These are phyloP conservation scores for Montipora cactus DNA, from an alignment of 64 coral and sea anemone genomes.

Conservation along the genomic window DNA sequence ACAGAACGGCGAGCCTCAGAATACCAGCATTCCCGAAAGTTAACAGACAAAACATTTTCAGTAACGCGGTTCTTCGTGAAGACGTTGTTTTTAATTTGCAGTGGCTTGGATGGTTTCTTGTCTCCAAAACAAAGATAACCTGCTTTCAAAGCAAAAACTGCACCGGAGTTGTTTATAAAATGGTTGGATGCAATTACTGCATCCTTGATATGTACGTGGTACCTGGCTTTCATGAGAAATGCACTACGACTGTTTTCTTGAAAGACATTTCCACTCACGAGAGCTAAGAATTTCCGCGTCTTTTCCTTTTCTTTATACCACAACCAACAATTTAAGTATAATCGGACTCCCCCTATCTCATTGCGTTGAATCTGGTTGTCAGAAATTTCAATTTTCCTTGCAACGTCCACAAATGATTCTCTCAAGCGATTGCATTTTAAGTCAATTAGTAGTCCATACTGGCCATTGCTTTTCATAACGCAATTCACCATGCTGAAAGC, in stretches of 20 bases:
- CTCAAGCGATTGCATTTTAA: background rate
- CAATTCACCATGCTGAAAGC: constrained; percentile 8
- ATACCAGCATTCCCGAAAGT: constrained; percentile 36
- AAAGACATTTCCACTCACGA: constrained; percentile 53
- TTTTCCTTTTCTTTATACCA: background rate
- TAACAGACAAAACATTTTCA: constrained; percentile 52
- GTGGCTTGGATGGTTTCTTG: constrained; percentile 2
- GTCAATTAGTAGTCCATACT: constrained; percentile 50
- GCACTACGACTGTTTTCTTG: constrained; percentile 45
- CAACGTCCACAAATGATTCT: constrained; percentile 19
- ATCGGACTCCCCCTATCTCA: constrained; percentile 19
- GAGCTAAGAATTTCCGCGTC: background rate
- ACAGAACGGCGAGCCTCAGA: background rate
- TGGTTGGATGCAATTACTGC: constrained; percentile 52
- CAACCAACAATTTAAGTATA: background rate
- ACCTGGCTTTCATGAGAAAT: background rate
- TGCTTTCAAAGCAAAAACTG: constrained; percentile 37
- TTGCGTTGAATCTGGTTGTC: constrained; percentile 44
- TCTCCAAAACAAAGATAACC: constrained; percentile 17
- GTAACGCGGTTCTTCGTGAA: constrained; percentile 60
- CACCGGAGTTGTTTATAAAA: constrained; percentile 62
- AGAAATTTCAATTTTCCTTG: background rate
- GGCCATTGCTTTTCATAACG: constrained; percentile 23
- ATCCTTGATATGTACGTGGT: background rate
- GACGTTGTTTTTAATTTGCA: constrained; percentile 29